Conservation (phyloP, 2,888 invertebrate species). For the Euproctis similis region DNA sequence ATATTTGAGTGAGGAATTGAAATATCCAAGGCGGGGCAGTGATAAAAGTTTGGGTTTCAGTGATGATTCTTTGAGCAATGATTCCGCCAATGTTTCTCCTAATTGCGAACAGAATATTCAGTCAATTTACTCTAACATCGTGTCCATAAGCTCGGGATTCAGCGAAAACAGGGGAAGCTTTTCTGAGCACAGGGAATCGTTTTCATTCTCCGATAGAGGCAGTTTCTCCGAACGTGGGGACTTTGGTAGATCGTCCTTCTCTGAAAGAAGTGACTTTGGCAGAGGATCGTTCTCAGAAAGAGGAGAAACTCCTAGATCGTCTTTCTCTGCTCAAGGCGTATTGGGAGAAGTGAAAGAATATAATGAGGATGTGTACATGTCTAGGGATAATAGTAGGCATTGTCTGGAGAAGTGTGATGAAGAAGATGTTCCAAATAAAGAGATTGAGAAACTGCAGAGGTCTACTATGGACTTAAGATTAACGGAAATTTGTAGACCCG, state of each 20-base stretch:
- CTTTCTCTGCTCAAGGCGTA: slow-evolving; percentile 62
- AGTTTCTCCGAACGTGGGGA: slow-evolving; percentile 68
- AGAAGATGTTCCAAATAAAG: slow-evolving; percentile 37
- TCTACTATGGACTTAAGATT: slow-evolving; percentile 64
- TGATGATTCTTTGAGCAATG: slow-evolving; percentile 84
- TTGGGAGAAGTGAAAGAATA: slow-evolving; percentile 64
- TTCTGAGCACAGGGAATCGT: slow-evolving; percentile 64
- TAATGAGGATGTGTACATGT: slow-evolving; percentile 56
- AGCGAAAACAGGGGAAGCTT: slow-evolving; percentile 73
- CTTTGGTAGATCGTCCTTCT: slow-evolving; percentile 60
- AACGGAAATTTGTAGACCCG: slow-evolving; percentile 54
- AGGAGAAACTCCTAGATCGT: slow-evolving; percentile 64
- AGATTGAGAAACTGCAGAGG: slow-evolving; percentile 58
- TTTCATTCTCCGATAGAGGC: slow-evolving; percentile 65
- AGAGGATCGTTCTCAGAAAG: slow-evolving; percentile 61
- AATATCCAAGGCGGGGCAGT: slow-evolving; percentile 78
- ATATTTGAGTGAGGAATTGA: slow-evolving; percentile 45
- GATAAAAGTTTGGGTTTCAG: slow-evolving; percentile 83
- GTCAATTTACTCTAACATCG: slow-evolving; percentile 69
- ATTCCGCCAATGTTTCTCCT: slow-evolving; percentile 73
- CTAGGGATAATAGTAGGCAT: slow-evolving; percentile 45
- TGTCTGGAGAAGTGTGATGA: slow-evolving; percentile 52
- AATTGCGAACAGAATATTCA: slow-evolving; percentile 69
- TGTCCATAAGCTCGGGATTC: slow-evolving; percentile 77
- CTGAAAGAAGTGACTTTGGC: slow-evolving; percentile 74